Base-by-base conservation (phyloP, 2,113 vertebrate genomes). In the Pipra filicauda region DNA sequence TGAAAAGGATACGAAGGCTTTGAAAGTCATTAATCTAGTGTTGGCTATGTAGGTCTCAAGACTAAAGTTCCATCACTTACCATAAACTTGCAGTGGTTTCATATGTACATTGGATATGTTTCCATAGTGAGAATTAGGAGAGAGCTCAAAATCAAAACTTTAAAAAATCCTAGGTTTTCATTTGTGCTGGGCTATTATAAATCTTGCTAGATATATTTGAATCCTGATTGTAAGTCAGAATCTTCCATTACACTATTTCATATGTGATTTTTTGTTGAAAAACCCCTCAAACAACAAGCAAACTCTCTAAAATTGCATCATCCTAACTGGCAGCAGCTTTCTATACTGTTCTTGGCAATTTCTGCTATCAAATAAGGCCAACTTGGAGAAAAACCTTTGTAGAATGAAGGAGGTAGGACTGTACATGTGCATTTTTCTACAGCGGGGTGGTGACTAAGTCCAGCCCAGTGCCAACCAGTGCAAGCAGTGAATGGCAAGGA, bases 41-140 rank as follows among this genome's bases (percentile, higher is more conserved):
- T 58, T 80, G 23, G 35, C 35, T 3, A 1, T 23, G 31, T 59
- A 69, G 11, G 10, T 87, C 59, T 77, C 44, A 55, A 62, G 27
- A 57, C 31, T 75, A 15, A 72, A 73, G 10, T 61, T 73, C 9
- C 7, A 31, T 80, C 7, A 12, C 35, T 72, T 22, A 23, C 35
- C 5, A 8, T 59, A 75, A 67, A 59, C 35, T 69, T 69, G 49
- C 14, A 49, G 11, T 44, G 35, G 55, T 78, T 39, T 86, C 49
- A 28, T 10, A 31, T 1, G 4, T 49, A 19, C 0, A 0, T 65
- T 37, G 3, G 30, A n/a, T 82, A n/a, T 33, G 24, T 73, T 89
- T 84, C 41, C n/a, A 26, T 12, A 52, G 55, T 22, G 20, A 62
- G 46, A 84, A 70, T 17, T 66, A 39, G 33, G 52, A 54, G 18